Evolutionary conservation across 2,113 vertebrate species (phyloP).

Genomic region (Cyphomyrus discorhynchus): DNA sequence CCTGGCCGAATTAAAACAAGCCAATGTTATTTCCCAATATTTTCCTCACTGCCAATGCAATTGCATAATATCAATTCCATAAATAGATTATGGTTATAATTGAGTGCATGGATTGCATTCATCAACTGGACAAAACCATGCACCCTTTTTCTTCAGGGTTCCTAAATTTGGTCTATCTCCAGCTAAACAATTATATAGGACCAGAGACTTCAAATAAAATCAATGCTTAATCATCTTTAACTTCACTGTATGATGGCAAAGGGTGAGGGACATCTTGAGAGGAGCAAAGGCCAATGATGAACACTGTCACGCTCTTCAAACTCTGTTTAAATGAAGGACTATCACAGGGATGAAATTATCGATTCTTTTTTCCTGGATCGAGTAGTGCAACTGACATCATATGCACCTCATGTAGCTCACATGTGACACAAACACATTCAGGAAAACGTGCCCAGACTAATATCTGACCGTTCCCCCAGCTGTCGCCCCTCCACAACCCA

Average conservation of each 20-base stretch:
- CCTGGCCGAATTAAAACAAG: background rate
- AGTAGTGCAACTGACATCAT: background rate
- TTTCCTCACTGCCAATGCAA: background rate
- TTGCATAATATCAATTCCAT: background rate
- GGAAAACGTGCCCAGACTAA: background rate
- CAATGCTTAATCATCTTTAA: background rate
- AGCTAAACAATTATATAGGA: background rate
- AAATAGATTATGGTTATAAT: background rate
- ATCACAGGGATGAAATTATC: background rate
- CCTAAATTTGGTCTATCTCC: background rate
- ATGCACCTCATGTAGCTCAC: background rate
- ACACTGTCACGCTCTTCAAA: background rate
- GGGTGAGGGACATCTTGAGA: background rate
- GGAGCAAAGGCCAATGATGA: background rate
- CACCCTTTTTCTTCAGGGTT: background rate
- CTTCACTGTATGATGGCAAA: background rate
- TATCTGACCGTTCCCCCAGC: background rate
- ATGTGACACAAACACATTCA: background rate
- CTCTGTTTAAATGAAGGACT: background rate
- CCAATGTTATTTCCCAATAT: background rate
- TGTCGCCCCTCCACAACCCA: background rate
- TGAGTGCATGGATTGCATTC: background rate
- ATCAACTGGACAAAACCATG: background rate
- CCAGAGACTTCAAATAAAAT: background rate
- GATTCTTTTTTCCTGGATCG: background rate